Evolutionary conservation across 1,140 invertebrate species (phyloP), one percentile per base, ranked within the genome.

Genomic region (Telenomus remus): DNA sequence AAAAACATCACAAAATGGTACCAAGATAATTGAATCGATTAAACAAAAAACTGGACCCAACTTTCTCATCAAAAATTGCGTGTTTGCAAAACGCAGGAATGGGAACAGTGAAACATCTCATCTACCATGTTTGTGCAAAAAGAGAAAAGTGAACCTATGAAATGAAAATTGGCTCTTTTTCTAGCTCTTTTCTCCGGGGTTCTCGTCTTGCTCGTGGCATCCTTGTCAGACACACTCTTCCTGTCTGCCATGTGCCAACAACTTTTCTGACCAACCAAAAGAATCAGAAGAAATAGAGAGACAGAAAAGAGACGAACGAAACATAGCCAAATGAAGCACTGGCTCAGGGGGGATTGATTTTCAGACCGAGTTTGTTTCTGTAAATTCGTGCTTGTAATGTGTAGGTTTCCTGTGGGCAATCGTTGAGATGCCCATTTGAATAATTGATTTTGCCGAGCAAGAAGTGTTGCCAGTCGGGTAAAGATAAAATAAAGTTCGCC

Each of bases 221-320:
- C 54, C 43, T 51, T 33, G 53, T 66, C 54, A 44, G 48, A 19
- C 47, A 19, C 19, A 27, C 54, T 64, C 69, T 72, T 64, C 69
- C 60, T 65, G 70, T 65, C 70, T 16, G 61, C 55, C 55, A 65
- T 60, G 60, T 56, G 70, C 70, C 46, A 59, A 60, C 60, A 65
- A 73, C 55, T 55, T 73, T 64, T 73, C 60, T 73, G 51, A 43
- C 47, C 48, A 56, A 34, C n/a, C n/a, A 60, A 69, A 39, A 34
- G 47, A 48, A 50, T 43, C 55, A 16, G 54, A 54, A 39, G 49
- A 27, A 43, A 60, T 57, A 51, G 50, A 65, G 50, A n/a, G n/a
- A n/a, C 48, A 56, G 37, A 60, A 69, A 39, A 34, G 47, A 48
- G 43, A 50, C 55, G 35, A 60, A 54, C 48, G 49, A 27, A 43